Percentiles rank a stretch among this genome's conserved stretches.
Conservation (phyloP, 2,888 invertebrate species). For the Dryadula phaetusa region DNA sequence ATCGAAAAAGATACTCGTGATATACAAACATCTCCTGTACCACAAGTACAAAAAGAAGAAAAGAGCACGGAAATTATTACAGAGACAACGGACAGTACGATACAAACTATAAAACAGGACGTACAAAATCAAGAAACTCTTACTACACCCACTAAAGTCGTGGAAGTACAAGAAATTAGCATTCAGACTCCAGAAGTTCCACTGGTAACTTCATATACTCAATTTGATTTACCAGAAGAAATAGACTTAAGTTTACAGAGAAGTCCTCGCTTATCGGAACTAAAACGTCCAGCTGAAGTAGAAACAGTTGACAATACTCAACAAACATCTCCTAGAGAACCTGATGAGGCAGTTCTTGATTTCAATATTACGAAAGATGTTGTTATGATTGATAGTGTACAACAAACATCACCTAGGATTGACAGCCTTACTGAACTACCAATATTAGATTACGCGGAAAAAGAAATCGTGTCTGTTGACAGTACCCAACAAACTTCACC, state of each 20-base stretch:
- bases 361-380: constrained; percentile 45
- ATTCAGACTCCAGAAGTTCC: constrained; percentile 73
- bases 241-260: constrained; percentile 49
- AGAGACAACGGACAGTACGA: constrained; percentile 70
- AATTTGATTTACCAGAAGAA: constrained; percentile 64
- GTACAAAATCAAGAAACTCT: constrained; percentile 70
- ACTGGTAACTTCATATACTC: constrained; percentile 68
- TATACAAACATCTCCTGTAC: constrained; percentile 83
- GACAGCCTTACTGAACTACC: constrained; percentile 43
- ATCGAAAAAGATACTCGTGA: constrained; percentile 69
- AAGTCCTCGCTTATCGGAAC: constrained; percentile 14
- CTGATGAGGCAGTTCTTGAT: constrained; percentile 43
- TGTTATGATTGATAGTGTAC: constrained; percentile 56
- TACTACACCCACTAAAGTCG: constrained; percentile 66
- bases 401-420: constrained; percentile 85
- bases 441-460: constrained; percentile 52
- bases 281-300: constrained; percentile 30
- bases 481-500: constrained; percentile 64
- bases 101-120: constrained; percentile 68
- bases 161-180: constrained; percentile 63
- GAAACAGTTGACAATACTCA: constrained; percentile 49
- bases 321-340: constrained; percentile 56
- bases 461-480: constrained; percentile 57
- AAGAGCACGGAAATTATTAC: constrained; percentile 70
- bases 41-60: constrained; percentile 62